phyloP scores from a whole-genome alignment of 2,888 invertebrate genomes.

The Sepioteuthis lessoniana region DNA sequence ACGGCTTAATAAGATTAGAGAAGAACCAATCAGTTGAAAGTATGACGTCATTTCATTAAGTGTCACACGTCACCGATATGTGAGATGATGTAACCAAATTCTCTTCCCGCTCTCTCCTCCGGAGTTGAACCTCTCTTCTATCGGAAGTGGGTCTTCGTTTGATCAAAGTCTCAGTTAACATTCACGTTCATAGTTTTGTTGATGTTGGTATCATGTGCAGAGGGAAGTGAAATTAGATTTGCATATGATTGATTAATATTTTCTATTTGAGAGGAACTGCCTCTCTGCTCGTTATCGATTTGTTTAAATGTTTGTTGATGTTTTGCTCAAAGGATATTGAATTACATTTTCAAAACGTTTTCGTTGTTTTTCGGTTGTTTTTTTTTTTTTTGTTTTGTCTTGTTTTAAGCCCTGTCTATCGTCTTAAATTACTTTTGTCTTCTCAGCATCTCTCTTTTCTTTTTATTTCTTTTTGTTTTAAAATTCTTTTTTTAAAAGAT shows the following conservation, averaged over 20 bases:
- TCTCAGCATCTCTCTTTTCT: neutral
- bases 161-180: neutral
- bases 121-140: neutral
- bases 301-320: constrained; percentile 33
- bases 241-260: neutral
- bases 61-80: neutral
- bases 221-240: neutral
- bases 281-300: neutral
- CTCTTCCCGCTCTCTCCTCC: neutral
- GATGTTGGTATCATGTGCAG: neutral
- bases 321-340: neutral
- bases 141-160: neutral
- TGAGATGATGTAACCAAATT: neutral
- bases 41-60: neutral
- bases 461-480: too few relatives aligned
- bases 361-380: neutral
- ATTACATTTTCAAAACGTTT: neutral
- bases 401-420: too few relatives aligned
- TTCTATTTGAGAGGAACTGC: neutral
- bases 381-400: neutral
- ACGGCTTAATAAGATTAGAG: neutral
- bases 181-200: neutral
- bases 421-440: neutral
- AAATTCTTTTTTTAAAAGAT: too few relatives aligned
- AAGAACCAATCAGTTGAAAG: neutral